phyloP scores from a whole-genome alignment of 2,113 vertebrate species.

The Cardinalis cardinalis region DNA sequence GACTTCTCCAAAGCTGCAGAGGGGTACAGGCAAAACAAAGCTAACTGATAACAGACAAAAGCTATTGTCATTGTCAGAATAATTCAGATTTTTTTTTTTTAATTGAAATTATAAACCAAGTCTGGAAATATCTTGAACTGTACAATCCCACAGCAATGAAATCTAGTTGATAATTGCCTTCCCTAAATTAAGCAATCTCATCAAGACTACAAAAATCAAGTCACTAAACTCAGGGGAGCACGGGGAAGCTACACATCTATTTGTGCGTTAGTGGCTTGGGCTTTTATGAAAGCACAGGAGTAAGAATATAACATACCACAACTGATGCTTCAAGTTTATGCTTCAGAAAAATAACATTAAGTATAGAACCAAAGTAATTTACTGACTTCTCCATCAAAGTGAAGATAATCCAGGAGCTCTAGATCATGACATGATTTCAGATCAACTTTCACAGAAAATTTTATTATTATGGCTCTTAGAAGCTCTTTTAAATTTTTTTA shows the following conservation, averaged over 20 bases:
- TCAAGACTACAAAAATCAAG: background rate
- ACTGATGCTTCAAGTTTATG: background rate
- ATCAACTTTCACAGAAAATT: background rate
- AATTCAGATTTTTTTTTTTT: background rate
- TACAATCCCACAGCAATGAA: background rate
- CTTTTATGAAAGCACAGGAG: background rate
- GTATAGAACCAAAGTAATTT: background rate
- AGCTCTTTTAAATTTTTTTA: background rate
- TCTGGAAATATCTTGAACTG: background rate
- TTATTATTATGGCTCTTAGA: background rate
- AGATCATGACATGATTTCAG: fast-evolving
- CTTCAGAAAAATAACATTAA: background rate
- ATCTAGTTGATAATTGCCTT: background rate
- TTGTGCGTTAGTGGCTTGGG: background rate
- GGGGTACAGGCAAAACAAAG: background rate
- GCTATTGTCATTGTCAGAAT: background rate
- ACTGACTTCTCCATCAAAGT: background rate
- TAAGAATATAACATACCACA: background rate
- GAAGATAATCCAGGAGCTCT: background rate
- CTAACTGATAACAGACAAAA: background rate
- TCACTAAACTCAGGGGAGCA: background rate
- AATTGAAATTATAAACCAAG: background rate
- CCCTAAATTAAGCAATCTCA: background rate
- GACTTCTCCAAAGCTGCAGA: background rate
- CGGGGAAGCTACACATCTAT: background rate